phyloP scores from a whole-genome alignment of 2,888 invertebrate species.

The Mythimna pallens region DNA sequence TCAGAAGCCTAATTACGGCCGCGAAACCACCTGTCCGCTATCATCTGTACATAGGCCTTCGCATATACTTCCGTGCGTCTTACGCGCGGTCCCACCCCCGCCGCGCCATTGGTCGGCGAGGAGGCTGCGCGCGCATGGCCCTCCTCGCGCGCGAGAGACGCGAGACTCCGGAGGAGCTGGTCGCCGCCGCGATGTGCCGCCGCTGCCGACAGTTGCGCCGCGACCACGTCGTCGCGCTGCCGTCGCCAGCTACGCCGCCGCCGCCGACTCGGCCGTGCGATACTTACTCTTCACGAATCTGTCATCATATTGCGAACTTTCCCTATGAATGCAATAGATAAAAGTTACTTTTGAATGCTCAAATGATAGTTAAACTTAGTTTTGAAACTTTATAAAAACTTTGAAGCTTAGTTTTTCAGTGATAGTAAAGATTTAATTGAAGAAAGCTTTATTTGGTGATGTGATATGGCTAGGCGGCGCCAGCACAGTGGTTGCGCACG shows the following conservation, averaged over 20 bases:
- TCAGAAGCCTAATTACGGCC: constrained; percentile 89
- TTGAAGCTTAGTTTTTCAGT: constrained; percentile 62
- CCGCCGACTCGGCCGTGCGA: constrained; percentile 59
- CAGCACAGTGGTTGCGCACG: constrained; percentile 69
- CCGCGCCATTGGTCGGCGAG: constrained; percentile 82
- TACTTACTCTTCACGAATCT: constrained; percentile 61
- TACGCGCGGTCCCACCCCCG: constrained; percentile 88
- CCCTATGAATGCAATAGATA: constrained; percentile 34
- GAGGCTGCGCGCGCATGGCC: constrained; percentile 88
- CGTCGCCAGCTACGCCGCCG: constrained; percentile 66
- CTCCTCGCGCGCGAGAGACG: constrained; percentile 85
- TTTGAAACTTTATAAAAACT: constrained; percentile 57
- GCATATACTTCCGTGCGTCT: constrained; percentile 91
- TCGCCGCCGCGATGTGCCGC: constrained; percentile 83
- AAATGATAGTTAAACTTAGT: constrained; percentile 38
- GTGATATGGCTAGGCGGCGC: constrained; percentile 86
- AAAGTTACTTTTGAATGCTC: constrained; percentile 50
- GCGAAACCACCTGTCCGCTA: constrained; percentile 91
- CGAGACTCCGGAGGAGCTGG: constrained; percentile 85
- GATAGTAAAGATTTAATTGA: constrained; percentile 49
- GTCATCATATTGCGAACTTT: constrained; percentile 42
- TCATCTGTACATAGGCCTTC: constrained; percentile 90
- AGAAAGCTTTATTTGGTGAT: constrained; percentile 79
- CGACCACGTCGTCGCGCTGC: constrained; percentile 80
- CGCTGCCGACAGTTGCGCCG: constrained; percentile 81